These are phyloP conservation scores for Amphipyra berbera DNA, from an alignment of 2,888 invertebrate genomes.

Conservation along the genomic window DNA sequence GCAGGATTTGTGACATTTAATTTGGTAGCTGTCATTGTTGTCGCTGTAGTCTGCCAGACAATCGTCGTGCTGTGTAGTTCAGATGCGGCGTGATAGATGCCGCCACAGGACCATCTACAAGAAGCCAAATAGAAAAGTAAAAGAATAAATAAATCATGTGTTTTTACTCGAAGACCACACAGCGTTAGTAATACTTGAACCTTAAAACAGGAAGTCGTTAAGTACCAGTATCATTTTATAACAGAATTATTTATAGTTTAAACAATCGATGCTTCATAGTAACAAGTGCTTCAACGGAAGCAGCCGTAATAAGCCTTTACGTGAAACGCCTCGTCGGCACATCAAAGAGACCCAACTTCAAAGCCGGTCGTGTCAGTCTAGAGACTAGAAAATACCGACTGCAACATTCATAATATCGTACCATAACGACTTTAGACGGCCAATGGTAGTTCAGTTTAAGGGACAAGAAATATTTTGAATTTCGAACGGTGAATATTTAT, in stretches of 20 bases:
- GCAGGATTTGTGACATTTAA: too few species aligned
- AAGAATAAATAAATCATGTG: too few species aligned
- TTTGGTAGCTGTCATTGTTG: too few species aligned
- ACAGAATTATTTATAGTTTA: conserved; percentile 38
- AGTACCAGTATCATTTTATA: conserved; percentile 29
- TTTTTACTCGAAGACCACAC: background rate
- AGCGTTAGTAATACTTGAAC: background rate
- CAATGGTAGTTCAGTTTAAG: background rate
- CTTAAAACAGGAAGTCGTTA: conserved; percentile 20
- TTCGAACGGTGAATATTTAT: too few species aligned
- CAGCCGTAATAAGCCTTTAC: conserved; percentile 41
- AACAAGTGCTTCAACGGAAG: conserved; percentile 45
- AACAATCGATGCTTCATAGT: conserved; percentile 37
- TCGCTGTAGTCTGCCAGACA: too few species aligned
- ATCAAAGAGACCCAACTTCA: conserved; percentile 49
- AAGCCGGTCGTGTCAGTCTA: conserved; percentile 22
- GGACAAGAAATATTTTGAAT: background rate
- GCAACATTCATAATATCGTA: background rate
- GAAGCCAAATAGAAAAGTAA: too few species aligned
- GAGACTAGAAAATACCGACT: conserved; percentile 11
- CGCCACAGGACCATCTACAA: too few species aligned
- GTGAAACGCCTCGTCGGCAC: conserved; percentile 36
- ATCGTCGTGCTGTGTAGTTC: too few species aligned
- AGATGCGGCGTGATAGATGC: too few species aligned
- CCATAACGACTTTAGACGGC: background rate